phyloP scores from a whole-genome alignment of 2,888 invertebrate genomes.

The Meandrusa payeni region DNA sequence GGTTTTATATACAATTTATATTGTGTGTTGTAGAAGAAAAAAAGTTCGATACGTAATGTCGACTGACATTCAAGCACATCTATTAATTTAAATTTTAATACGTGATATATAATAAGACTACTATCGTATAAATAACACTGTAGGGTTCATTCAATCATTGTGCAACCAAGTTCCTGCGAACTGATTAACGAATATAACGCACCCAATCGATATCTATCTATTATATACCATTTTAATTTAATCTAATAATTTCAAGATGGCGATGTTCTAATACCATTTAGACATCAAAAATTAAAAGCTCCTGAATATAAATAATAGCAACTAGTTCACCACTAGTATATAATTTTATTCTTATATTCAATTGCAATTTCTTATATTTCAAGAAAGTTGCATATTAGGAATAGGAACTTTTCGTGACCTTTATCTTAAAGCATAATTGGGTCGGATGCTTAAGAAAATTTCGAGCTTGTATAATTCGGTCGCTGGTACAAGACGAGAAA shows the following conservation, averaged over 20 bases:
- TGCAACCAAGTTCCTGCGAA: slow-evolving; percentile 4
- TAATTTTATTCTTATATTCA: too few species aligned
- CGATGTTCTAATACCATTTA: slow-evolving; percentile 11
- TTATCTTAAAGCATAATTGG: too few species aligned
- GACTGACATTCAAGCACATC: slow-evolving; percentile 5
- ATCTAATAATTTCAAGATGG: not conserved
- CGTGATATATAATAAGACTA: not conserved
- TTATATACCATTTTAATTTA: not conserved
- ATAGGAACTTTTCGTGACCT: too few species aligned
- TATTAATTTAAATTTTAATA: not conserved
- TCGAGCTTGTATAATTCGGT: too few species aligned
- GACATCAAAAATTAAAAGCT: too few species aligned
- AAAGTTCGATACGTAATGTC: slow-evolving; percentile 1
- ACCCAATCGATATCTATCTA: not conserved
- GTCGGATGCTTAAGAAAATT: too few species aligned
- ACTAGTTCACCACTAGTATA: too few species aligned
- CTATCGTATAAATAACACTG: not conserved
- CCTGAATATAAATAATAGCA: too few species aligned
- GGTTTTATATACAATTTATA: not conserved
- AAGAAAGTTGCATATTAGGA: too few species aligned
- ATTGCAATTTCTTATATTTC: too few species aligned
- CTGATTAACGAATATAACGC: not conserved
- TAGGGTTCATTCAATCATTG: slow-evolving; percentile 4
- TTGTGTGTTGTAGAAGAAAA: not conserved
- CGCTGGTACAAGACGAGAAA: too few species aligned